These are phyloP conservation scores for Stenodema calcarata DNA, from an alignment of 2,888 invertebrate species.

Conservation along the genomic window DNA sequence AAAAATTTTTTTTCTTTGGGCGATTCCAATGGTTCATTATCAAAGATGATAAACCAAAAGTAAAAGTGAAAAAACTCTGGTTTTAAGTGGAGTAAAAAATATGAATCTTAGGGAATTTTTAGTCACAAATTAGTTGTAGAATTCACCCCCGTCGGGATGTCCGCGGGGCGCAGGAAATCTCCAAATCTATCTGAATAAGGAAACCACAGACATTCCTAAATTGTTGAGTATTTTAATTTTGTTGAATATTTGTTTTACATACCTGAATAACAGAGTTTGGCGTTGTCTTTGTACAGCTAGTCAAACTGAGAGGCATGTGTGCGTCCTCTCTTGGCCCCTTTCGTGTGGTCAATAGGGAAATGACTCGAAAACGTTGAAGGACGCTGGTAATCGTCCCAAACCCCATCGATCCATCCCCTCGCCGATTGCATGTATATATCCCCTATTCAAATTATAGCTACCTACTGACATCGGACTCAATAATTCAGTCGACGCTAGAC, in stretches of 20 bases:
- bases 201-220: no score
- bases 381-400: not conserved
- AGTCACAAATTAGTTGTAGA: no score
- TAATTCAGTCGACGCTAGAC: not conserved
- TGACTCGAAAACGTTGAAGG: not conserved
- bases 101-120: no score
- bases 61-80: no score
- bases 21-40: no score
- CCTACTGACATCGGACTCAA: not conserved
- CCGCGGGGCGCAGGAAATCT: no score
- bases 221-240: no score
- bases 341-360: not conserved
- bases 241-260: not conserved
- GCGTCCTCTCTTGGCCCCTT: not conserved
- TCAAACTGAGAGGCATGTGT: not conserved
- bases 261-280: not conserved
- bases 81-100: no score
- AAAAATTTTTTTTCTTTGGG: no score
- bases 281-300: not conserved
- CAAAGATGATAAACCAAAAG: no score
- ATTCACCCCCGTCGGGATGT: no score
- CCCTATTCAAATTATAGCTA: not conserved
- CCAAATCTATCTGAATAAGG: no score
- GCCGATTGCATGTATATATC: not conserved
- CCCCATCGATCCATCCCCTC: not conserved